Percentiles rank a stretch among this genome's conserved stretches.
Conservation (phyloP, 2,797 vertebrate genomes). For the Picus viridis region DNA sequence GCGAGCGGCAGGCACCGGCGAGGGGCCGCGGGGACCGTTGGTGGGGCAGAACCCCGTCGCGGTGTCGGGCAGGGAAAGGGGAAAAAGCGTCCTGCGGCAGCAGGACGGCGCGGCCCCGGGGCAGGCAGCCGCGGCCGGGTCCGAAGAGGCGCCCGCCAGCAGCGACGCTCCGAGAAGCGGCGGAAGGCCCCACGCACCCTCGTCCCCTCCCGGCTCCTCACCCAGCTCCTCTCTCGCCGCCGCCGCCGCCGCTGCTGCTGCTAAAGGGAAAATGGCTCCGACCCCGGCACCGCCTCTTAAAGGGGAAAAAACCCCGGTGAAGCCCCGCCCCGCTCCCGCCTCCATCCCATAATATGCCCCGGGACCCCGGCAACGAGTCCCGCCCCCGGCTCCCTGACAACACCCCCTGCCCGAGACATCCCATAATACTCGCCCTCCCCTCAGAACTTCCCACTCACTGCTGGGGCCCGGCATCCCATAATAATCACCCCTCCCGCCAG, state of each 20-base stretch:
- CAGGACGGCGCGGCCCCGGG: background rate
- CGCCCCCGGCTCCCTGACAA: constrained; percentile 72
- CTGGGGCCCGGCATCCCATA: constrained; percentile 76
- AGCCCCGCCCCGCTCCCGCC: constrained; percentile 75
- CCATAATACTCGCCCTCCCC: constrained; percentile 77
- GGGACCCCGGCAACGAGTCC: constrained; percentile 69
- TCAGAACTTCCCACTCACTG: constrained; percentile 71
- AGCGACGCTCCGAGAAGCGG: background rate
- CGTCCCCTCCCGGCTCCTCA: constrained; percentile 56
- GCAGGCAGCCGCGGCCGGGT: background rate
- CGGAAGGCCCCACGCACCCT: background rate
- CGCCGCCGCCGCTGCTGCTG: constrained; percentile 54
- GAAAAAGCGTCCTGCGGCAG: background rate
- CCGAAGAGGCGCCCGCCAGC: background rate
- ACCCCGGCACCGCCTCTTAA: constrained; percentile 78
- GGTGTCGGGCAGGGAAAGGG: background rate
- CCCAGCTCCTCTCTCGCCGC: constrained; percentile 17
- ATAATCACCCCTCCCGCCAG: constrained; percentile 60
- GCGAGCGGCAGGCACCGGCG: background rate
- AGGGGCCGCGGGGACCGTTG: constrained; percentile 27
- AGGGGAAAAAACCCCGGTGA: constrained; percentile 71
- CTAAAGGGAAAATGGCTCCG: constrained; percentile 83
- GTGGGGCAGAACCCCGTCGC: constrained; percentile 27
- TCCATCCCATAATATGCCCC: constrained; percentile 79
- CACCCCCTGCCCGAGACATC: constrained; percentile 62